phyloP scores from a whole-genome alignment of 2,113 vertebrate genomes.

The Choloepus hoffmanni region DNA sequence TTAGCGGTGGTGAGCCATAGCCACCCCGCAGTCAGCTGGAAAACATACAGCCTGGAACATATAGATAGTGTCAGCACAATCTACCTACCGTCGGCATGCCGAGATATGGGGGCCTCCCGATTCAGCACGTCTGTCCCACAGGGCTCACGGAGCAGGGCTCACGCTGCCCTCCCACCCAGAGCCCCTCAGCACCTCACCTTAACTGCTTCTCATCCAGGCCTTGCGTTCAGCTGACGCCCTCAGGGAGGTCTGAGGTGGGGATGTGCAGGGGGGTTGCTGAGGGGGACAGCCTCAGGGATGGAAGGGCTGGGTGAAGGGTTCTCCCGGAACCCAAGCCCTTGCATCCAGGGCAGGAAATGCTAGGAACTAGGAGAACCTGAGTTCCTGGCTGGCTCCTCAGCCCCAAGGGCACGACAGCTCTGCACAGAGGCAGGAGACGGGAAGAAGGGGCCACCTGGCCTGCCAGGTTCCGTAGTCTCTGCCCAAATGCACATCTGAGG shows the following conservation, averaged over 20 bases:
- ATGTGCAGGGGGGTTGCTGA: not conserved
- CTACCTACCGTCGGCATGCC: not conserved
- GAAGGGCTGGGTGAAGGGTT: not conserved
- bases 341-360: not conserved
- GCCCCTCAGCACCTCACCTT: not conserved
- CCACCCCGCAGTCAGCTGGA: not conserved
- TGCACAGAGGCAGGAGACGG: no score
- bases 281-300: not conserved
- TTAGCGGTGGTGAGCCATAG: not conserved
- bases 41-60: not conserved
- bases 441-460: not conserved
- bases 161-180: fast-evolving
- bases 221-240: not conserved
- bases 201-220: not conserved
- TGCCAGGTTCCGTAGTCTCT: not conserved
- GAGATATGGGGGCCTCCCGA: slow-evolving; percentile 11
- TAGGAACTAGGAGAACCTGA: no score
- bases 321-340: not conserved
- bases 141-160: not conserved
- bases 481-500: not conserved
- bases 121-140: not conserved
- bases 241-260: not conserved
- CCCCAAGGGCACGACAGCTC: not conserved
- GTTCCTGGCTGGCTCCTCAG: not conserved
- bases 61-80: slow-evolving; percentile 43